These are phyloP conservation scores for Delia radicum DNA, from an alignment of 1,140 invertebrate genomes.

Conservation along the genomic window DNA sequence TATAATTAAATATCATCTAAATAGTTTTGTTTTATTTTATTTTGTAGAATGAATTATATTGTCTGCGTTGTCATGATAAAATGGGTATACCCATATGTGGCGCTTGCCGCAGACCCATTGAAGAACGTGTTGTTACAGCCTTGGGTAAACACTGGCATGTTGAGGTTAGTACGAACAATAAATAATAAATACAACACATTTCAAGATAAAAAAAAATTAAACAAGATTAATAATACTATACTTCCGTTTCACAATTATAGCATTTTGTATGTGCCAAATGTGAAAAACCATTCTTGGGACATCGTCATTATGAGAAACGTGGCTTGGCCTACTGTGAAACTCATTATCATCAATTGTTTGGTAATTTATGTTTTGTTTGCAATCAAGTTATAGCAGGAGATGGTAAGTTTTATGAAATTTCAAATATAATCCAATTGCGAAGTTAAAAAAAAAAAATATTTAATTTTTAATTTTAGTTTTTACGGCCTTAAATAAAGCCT, in stretches of 20 bases:
- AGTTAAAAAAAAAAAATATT: not conserved
- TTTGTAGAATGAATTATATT: constrained; percentile 92
- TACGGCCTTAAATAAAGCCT: constrained; percentile 98
- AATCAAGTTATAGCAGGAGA: constrained; percentile 97
- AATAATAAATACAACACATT: not conserved
- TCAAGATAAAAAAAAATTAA: not conserved
- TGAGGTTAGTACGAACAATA: constrained; percentile 73
- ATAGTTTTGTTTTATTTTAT: constrained; percentile 26
- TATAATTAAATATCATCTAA: no score
- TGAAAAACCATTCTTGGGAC: constrained; percentile 98
- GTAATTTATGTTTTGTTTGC: constrained; percentile 97
- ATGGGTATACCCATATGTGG: constrained; percentile 98
- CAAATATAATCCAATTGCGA: not conserved
- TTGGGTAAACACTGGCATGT: constrained; percentile 99
- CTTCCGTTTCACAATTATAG: constrained; percentile 54
- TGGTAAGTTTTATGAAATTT: constrained; percentile 66
- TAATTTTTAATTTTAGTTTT: constrained; percentile 69
- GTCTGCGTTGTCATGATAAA: constrained; percentile 97
- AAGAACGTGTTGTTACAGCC: constrained; percentile 94
- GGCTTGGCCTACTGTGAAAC: constrained; percentile 98
- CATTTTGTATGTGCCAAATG: constrained; percentile 99
- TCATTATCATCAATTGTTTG: constrained; percentile 98
- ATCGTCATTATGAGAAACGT: constrained; percentile 98
- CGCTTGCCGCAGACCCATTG: constrained; percentile 93
- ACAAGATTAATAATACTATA: not conserved